Base-by-base conservation (phyloP, 1,140 invertebrate genomes). In the Pseudomyrmex gracilis region DNA sequence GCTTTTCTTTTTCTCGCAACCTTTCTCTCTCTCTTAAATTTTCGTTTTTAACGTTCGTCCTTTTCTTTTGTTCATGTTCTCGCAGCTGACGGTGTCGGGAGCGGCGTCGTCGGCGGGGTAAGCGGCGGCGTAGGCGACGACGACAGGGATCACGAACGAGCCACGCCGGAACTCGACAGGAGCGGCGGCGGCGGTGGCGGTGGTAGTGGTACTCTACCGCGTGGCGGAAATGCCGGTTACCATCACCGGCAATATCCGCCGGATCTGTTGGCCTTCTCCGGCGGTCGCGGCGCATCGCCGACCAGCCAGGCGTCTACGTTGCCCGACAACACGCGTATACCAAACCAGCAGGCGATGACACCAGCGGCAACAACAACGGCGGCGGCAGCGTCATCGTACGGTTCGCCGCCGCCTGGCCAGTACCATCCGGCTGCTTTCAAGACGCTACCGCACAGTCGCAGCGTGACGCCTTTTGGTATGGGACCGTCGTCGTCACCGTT, bases 261-360 rank as follows among this genome's bases (percentile, higher is more conserved):
- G 0, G 97, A 98, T 87, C 93, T 98, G 45, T 93, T 98, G 57
- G 96, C 98, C 0, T 97, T 98, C 87, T 97, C 97, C 8, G 92
- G 92, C 0, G 93, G 74, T 93, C 96, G 58, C 92, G 96, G 84
- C 94, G 94, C 85, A 5, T 94, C 94, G n/a, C 93, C 94, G 9
- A 94, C 93, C 5, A 97, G 96, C 88, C 96, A 96, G 53, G 96
- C 97, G 13, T 97, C 97, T 1, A 97, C 97, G n/a, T 96, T 96
- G 7, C 96, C 96, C 9, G 97, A 97, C 91, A 94, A 94, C 85
- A 92, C 94, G 51, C 92, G 95, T 91, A 92, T 96, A 82, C 94
- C 95, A 51, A 89, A 91, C 53, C 94, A 96, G 87, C 92, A 96
- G 91, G 94, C 43, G 95, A 82, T 90, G 95, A 74, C 94, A 95